Evolutionary conservation across 1,140 invertebrate species (phyloP).

Genomic region (Coelopa frigida): DNA sequence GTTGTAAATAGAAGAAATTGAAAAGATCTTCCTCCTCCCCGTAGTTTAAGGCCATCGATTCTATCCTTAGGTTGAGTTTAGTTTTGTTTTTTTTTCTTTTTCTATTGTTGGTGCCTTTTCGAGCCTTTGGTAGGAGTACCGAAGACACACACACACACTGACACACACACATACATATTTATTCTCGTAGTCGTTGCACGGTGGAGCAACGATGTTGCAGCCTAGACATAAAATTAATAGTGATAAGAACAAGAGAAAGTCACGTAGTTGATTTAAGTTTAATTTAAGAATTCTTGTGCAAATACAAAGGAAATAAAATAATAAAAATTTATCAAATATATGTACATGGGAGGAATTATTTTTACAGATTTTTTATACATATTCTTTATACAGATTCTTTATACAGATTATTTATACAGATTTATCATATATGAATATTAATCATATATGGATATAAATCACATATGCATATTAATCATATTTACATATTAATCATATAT

Average conservation of each 20-base stretch:
- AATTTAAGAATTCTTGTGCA: background rate
- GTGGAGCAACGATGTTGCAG: too few relatives aligned
- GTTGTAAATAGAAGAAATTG: too few relatives aligned
- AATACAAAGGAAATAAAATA: conserved; percentile 7
- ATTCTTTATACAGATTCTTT: background rate
- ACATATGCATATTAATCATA: too few relatives aligned
- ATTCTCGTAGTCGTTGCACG: too few relatives aligned
- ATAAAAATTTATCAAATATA: conserved; percentile 1
- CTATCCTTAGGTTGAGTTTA: background rate
- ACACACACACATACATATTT: too few relatives aligned
- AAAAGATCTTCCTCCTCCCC: too few relatives aligned
- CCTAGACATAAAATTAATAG: too few relatives aligned
- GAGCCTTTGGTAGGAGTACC: conserved; percentile 6
- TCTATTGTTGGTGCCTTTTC: conserved; percentile 8
- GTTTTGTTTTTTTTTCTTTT: background rate
- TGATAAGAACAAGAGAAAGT: background rate
- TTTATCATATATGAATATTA: too few relatives aligned
- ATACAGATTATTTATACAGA: too few relatives aligned
- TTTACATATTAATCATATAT: too few relatives aligned
- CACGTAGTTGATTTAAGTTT: background rate
- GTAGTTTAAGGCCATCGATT: background rate
- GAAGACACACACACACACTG: too few relatives aligned
- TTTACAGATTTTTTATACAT: conserved; percentile 1
- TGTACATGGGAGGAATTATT: background rate
- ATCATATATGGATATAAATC: too few relatives aligned